A percentile compares a stretch with the other conserved stretches of the same genome.
These are phyloP conservation scores for Actenoides hombroni DNA, from an alignment of 2,113 vertebrate species.

Conservation along the genomic window DNA sequence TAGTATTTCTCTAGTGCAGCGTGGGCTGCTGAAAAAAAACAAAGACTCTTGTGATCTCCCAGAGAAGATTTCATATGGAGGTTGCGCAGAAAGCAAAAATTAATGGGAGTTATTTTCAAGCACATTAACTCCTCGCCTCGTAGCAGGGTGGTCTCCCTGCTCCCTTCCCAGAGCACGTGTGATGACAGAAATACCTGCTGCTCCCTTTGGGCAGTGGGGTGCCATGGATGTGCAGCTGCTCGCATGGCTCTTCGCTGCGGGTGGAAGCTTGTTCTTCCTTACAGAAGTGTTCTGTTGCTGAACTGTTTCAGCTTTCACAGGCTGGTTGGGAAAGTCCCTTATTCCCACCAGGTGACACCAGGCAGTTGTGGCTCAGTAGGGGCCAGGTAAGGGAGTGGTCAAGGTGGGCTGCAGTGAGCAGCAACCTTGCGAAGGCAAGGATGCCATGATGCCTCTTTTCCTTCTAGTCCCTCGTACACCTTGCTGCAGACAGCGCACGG, in stretches of 20 bases:
- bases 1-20: not conserved
- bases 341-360: not conserved
- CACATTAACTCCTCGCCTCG: accelerated
- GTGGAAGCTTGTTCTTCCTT: not conserved
- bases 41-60: not conserved
- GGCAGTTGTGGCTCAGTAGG: not conserved
- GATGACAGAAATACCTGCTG: not conserved
- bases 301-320: not conserved
- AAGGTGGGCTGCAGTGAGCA: not conserved
- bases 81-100: not conserved
- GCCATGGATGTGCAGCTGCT: accelerated
- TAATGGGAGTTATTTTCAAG: not conserved
- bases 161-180: not conserved
- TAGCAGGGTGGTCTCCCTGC: not conserved
- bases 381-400: no score
- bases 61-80: not conserved
- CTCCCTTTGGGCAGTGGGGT: not conserved
- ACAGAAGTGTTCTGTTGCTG: not conserved
- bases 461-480: accelerated
- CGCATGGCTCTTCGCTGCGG: not conserved
- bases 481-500: not conserved
- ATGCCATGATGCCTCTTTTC: accelerated
- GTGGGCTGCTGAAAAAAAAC: not conserved
- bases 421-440: not conserved
- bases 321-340: not conserved